phyloP scores from a whole-genome alignment of 2,113 vertebrate genomes.

The Chaetodon trifascialis region DNA sequence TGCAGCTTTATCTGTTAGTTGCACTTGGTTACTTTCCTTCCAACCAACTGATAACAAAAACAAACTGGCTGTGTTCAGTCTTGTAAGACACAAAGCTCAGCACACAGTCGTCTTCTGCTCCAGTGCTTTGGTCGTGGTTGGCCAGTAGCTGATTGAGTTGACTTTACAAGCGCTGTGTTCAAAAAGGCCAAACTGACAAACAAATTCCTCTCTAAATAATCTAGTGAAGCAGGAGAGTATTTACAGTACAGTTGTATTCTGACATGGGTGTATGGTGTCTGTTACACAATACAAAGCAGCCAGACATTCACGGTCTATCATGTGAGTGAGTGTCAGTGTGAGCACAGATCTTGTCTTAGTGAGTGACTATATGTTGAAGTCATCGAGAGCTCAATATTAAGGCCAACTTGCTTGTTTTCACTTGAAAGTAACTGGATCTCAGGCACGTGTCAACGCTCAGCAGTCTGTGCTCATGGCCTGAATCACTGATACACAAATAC shows the following conservation, averaged over 20 bases:
- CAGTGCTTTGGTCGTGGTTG: not conserved
- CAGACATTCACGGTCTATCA: too few relatives aligned
- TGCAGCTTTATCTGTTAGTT: not conserved
- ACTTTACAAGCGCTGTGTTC: not conserved
- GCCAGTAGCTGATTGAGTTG: not conserved
- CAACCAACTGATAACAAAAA: too few relatives aligned
- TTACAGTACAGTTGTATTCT: not conserved
- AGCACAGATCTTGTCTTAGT: not conserved
- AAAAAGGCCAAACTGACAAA: not conserved
- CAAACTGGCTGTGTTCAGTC: too few relatives aligned
- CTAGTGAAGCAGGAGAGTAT: not conserved
- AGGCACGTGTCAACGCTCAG: conserved; percentile 10
- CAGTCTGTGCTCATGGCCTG: not conserved
- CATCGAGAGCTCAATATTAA: not conserved
- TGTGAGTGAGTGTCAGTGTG: not conserved
- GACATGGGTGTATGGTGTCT: too few relatives aligned
- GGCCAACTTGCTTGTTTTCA: not conserved
- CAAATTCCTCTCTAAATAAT: not conserved
- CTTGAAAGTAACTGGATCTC: not conserved
- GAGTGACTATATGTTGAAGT: not conserved
- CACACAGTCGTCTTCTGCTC: not conserved
- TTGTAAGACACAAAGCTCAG: not conserved
- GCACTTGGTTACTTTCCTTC: not conserved
- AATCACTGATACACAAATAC: not conserved
- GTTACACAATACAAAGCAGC: too few relatives aligned